Base-by-base conservation (phyloP, 2,113 vertebrate species). In the Aphyosemion australe region DNA sequence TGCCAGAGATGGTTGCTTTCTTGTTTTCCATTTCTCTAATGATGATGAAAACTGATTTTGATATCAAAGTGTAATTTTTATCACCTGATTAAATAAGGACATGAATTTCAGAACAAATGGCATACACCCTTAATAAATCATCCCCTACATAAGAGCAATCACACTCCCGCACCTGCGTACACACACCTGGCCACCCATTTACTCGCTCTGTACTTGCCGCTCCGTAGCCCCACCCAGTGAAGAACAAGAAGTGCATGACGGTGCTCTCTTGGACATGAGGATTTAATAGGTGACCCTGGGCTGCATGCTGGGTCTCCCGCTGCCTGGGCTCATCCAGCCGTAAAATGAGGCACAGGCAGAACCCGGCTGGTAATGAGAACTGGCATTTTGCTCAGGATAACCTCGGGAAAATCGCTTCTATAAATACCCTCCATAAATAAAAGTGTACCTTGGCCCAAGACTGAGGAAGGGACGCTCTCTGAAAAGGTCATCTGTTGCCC, bases 381-480 rank as follows among this genome's bases (percentile, higher is more conserved):
- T 92, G 92, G 90, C 92, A 91, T 92, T 90, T 90, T 85, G 88
- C 84, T 79, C 88, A 79, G 87, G 85, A 80, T 92, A 92, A 93
- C 92, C 92, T 93, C 90, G 50, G 90, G 93, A 92, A 92, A 92
- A 91, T 89, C 87, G 77, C 86, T 88, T 89, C 91, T 92, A 94
- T 92, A 93, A 94, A 94, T 92, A 93, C 91, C 88, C 89, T 90
- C 90, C 89, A 92, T 91, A 93, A 93, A 93, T 91, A 92, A 91
- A 85, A 90, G 84, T 90, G 78, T 88, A 92, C 89, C 89, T 92
- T 88, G 85, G 86, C 84, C 80, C 78, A 84, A 81, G 85, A 81
- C 79, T 78, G 65, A 41, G 32, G 79, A 61, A 65, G 78, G 68
- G 64, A 70, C 82, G 79, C 82, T 89, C 82, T 86, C 76, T 84